A percentile compares a stretch with the other conserved stretches of the same genome.
Conservation (phyloP, 2,888 invertebrate species). For the Heliconius cydno region DNA sequence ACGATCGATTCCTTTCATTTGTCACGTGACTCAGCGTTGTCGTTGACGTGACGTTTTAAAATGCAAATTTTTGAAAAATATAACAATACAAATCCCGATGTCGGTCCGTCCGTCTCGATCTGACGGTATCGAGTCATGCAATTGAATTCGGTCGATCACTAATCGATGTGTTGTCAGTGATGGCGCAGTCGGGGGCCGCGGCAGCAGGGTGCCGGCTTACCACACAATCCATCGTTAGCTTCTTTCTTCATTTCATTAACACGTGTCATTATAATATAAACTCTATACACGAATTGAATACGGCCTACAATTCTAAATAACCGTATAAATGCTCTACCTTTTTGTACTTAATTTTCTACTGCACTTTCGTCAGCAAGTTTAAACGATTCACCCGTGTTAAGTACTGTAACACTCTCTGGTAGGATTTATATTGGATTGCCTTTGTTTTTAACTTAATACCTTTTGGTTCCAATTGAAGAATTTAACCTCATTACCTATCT, state of each 20-base stretch:
- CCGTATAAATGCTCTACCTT: slow-evolving; percentile 72
- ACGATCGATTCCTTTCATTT: slow-evolving; percentile 78
- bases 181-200: slow-evolving; percentile 81
- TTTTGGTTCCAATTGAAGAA: slow-evolving; percentile 61
- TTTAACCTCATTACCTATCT: slow-evolving; percentile 84
- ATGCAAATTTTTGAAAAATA: slow-evolving; percentile 81
- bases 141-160: slow-evolving; percentile 84
- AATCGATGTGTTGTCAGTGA: slow-evolving; percentile 84
- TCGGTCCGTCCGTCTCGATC: slow-evolving; percentile 73
- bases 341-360: slow-evolving; percentile 80
- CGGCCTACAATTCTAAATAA: slow-evolving; percentile 70
- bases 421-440: slow-evolving; percentile 66
- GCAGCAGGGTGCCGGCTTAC: slow-evolving; percentile 84
- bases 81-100: slow-evolving; percentile 80
- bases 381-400: slow-evolving; percentile 59
- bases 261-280: slow-evolving; percentile 69
- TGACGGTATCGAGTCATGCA: slow-evolving; percentile 80
- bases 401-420: slow-evolving; percentile 63
- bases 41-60: slow-evolving; percentile 81
- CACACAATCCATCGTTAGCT: slow-evolving; percentile 84
- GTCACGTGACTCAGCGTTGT: slow-evolving; percentile 82
- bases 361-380: slow-evolving; percentile 78
- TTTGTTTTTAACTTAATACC: slow-evolving; percentile 54
- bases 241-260: slow-evolving; percentile 82
- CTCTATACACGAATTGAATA: slow-evolving; percentile 66